Base-by-base conservation (phyloP, 1,140 invertebrate species). In the Mizuhopecten yessoensis region DNA sequence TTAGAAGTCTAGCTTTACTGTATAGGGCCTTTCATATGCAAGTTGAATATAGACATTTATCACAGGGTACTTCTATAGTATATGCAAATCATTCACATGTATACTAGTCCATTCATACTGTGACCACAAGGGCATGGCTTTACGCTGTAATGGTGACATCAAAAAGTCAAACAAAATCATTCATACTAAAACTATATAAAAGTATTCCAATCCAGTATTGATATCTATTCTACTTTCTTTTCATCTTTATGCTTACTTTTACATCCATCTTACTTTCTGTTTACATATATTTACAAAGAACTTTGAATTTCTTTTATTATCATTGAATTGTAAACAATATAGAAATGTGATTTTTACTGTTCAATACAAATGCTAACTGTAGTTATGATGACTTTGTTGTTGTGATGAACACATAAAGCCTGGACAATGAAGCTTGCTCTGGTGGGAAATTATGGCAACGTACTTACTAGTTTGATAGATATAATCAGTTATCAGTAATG, bases 181-280 rank as follows among this genome's bases (percentile, higher is more conserved):
- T 29, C 29, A 23, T 29, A 29, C 29, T 11, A 29, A 29, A 75
- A 29, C 17, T 9, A 45, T 13, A 75, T 17, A 2, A 75, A 9
- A n/a, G 1, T n/a, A 75, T 75, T 75, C 57, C 57, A 75, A 75
- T 29, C n/a, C n/a, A 75, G n/a, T 75, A n/a, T 75, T n/a, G n/a
- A 45, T 45, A 20, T 45, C 42, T 17, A 15, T 13, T 45, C 17
- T 39, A 7, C 36, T 45, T 45, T 13, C 42, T 13, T 10, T 45
- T 13, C 9, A 45, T 45, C 9, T 45, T 45, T 20, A 45, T 17
- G 36, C 5, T 13, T 39, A 39, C 36, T 13, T 39, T 45, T 45
- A 1, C 42, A 45, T 45, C 9, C 42, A 39, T 45, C 17, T 39
- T 45, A 9, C 42, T 13, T 45, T 45, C 42, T 13, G 9, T 45